Percentiles rank a stretch among this genome's conserved stretches.
Evolutionary conservation across 1,140 invertebrate species (phyloP).

Genomic region (Kradibia gibbosae): DNA sequence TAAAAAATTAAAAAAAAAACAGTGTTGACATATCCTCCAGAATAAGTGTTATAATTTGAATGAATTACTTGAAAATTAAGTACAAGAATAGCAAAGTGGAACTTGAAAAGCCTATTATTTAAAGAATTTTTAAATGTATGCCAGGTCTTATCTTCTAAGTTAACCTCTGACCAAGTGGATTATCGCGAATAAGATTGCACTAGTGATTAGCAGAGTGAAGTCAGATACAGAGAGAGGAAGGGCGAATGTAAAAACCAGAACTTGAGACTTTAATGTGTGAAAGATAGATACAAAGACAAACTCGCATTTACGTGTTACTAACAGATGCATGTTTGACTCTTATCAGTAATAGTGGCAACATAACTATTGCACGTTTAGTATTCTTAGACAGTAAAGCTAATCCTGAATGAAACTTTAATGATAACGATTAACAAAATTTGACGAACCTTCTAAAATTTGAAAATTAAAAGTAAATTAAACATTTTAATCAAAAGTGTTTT

Average conservation of each 20-base stretch:
- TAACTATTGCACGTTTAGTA: slow-evolving; percentile 66
- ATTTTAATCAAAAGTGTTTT: not conserved
- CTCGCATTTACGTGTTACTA: slow-evolving; percentile 53
- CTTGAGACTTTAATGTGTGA: not conserved
- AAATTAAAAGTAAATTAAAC: not conserved
- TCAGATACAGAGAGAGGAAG: not conserved
- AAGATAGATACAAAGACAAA: not conserved
- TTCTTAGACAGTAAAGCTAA: slow-evolving; percentile 62
- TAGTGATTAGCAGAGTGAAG: slow-evolving; percentile 59
- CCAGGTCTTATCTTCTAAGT: slow-evolving; percentile 35
- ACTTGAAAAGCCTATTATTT: slow-evolving; percentile 38
- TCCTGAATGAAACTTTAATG: slow-evolving; percentile 45
- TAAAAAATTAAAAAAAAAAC: too few relatives aligned
- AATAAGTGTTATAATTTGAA: not conserved
- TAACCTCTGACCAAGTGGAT: slow-evolving; percentile 38
- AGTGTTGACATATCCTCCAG: too few relatives aligned
- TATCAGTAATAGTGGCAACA: slow-evolving; percentile 58
- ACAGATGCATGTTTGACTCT: slow-evolving; percentile 60
- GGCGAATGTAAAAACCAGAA: not conserved
- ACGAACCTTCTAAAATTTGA: not conserved
- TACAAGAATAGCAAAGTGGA: slow-evolving; percentile 20
- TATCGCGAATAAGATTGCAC: slow-evolving; percentile 64
- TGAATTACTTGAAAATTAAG: slow-evolving; percentile 19
- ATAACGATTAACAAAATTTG: slow-evolving; percentile 56
- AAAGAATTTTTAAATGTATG: slow-evolving; percentile 40